These are phyloP conservation scores for Holacanthus passer DNA, from an alignment of 2,113 vertebrate genomes.

Conservation along the genomic window DNA sequence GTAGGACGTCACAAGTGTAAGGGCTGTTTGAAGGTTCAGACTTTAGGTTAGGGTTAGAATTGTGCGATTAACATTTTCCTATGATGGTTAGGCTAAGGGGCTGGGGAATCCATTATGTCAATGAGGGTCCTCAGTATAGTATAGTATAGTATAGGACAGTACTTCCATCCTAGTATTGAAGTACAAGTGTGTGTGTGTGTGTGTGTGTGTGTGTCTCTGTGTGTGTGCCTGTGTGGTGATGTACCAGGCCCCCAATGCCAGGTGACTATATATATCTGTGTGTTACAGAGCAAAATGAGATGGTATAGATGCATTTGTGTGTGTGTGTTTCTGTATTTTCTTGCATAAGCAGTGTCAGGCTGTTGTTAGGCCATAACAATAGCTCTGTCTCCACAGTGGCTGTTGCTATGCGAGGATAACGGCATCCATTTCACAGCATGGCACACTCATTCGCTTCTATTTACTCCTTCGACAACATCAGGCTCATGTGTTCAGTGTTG, in stretches of 20 bases:
- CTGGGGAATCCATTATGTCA: no score
- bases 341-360: conserved; percentile 47
- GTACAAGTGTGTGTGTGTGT: conserved; percentile 23
- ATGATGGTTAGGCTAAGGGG: no score
- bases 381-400: conserved; percentile 52
- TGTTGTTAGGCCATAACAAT: conserved; percentile 57
- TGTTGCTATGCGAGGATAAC: conserved; percentile 60
- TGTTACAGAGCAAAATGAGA: conserved; percentile 38
- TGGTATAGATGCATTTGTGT: conserved; percentile 27
- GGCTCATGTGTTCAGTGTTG: background rate
- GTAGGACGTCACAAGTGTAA: no score
- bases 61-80: no score
- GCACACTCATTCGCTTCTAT: conserved; percentile 14
- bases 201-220: conserved; percentile 26
- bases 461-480: conserved; percentile 28
- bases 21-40: no score
- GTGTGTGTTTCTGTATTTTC: conserved; percentile 36
- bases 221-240: conserved; percentile 13
- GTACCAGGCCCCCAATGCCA: conserved; percentile 13
- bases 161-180: no score
- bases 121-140: no score
- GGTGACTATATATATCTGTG: conserved; percentile 37
- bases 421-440: conserved; percentile 53
- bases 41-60: no score
- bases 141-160: no score